A percentile compares a stretch with the other conserved stretches of the same genome.
phyloP scores from a whole-genome alignment of 2,888 invertebrate genomes.

The Cheilosia urbana region DNA sequence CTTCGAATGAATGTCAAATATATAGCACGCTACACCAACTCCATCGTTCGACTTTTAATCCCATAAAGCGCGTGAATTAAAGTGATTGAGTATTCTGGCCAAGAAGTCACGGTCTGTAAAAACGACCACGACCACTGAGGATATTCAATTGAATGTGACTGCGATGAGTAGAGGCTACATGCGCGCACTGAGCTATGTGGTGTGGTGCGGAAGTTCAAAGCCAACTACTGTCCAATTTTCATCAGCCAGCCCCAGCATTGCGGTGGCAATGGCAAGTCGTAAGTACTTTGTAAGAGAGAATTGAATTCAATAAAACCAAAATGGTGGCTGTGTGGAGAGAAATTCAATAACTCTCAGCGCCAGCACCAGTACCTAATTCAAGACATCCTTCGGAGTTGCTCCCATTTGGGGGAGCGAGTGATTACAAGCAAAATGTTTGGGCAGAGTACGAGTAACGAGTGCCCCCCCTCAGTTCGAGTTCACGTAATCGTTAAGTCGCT shows the following conservation, averaged over 20 bases:
- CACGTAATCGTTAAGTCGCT: conserved; percentile 35
- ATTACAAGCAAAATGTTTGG: conserved; percentile 36
- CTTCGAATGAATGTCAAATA: conserved; percentile 49
- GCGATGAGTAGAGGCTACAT: neutral
- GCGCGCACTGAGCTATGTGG: neutral
- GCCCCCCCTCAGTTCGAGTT: neutral
- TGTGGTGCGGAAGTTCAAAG: conserved; percentile 6
- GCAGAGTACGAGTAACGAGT: neutral
- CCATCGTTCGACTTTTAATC: conserved; percentile 56
- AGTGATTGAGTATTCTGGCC: conserved; percentile 62
- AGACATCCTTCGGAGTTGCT: conserved; percentile 24
- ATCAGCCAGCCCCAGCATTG: conserved; percentile 23
- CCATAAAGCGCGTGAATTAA: conserved; percentile 58
- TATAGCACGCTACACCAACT: conserved; percentile 4
- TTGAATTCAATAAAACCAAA: conserved; percentile 52
- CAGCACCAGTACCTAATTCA: conserved; percentile 40
- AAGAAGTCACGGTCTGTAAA: conserved; percentile 54
- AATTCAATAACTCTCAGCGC: conserved; percentile 44
- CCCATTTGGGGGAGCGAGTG: neutral
- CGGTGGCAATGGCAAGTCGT: conserved; percentile 27
- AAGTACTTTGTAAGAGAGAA: conserved; percentile 36
- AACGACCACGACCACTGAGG: conserved; percentile 41
- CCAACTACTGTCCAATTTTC: conserved; percentile 48
- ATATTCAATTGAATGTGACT: conserved; percentile 49
- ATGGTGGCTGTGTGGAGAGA: conserved; percentile 6